Evolutionary conservation across 2,113 vertebrate genomes (phyloP).

Genomic region (Pungitius pungitius): DNA sequence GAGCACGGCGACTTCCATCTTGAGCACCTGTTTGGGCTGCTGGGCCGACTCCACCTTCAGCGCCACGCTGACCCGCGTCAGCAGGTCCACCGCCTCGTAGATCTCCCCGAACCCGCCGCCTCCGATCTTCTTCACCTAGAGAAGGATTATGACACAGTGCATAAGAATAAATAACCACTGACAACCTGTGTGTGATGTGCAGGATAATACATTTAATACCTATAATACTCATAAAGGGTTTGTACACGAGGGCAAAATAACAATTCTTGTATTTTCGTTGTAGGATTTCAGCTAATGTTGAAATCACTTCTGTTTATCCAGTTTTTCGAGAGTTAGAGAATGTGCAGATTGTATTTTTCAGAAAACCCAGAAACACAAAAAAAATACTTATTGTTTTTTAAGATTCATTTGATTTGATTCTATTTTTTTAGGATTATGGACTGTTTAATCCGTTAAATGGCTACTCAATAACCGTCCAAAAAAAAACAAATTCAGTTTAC

Average conservation of each 20-base stretch:
- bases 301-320: background rate
- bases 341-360: background rate
- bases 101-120: slow-evolving; percentile 99
- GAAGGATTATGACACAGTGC: background rate
- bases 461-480: background rate
- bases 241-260: too few species aligned
- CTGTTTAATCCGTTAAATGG: background rate
- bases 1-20: slow-evolving; percentile 99
- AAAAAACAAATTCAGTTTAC: background rate
- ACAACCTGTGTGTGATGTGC: background rate
- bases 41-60: slow-evolving; percentile 98
- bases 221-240: too few species aligned
- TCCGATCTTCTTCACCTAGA: slow-evolving; percentile 95
- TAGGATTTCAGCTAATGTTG: background rate
- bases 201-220: too few species aligned
- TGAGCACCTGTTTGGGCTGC: slow-evolving; percentile 98
- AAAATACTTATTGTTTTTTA: background rate
- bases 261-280: background rate
- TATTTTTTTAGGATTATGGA: background rate
- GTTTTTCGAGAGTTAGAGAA: background rate
- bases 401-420: background rate
- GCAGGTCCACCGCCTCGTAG: slow-evolving; percentile 95
- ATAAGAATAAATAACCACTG: background rate
- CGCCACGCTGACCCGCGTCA: slow-evolving; percentile 92
- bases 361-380: background rate